Conservation (phyloP, 2,888 invertebrate genomes). For the Drosophila melanosoma region DNA sequence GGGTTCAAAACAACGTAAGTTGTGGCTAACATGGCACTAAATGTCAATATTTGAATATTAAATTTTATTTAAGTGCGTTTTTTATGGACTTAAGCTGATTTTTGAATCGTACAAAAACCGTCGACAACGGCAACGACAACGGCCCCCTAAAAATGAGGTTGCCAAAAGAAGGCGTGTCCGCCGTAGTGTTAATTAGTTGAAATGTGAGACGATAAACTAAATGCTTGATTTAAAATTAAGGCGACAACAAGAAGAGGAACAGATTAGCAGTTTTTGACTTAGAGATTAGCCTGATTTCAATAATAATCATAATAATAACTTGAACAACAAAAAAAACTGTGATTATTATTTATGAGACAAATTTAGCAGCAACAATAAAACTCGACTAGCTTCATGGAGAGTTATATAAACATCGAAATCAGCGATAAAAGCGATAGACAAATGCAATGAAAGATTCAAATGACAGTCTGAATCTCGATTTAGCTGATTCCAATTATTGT, state of each 20-base stretch:
- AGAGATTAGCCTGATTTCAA: neutral
- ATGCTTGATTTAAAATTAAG: conserved; percentile 68
- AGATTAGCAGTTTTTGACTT: neutral
- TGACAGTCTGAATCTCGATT: neutral
- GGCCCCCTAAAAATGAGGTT: conserved; percentile 48
- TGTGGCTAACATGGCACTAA: conserved; percentile 81
- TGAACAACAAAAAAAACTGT: conserved; percentile 5
- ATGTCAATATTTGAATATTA: conserved; percentile 83
- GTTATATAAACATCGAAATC: neutral
- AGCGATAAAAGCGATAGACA: neutral
- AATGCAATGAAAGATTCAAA: neutral
- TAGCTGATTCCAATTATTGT: neutral
- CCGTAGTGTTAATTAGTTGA: conserved; percentile 74
- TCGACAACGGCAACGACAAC: conserved; percentile 4
- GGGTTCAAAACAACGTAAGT: conserved; percentile 67
- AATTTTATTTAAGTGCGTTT: conserved; percentile 81
- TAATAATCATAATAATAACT: neutral
- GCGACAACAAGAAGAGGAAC: conserved; percentile 24
- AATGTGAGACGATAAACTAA: conserved; percentile 81
- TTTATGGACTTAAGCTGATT: conserved; percentile 81
- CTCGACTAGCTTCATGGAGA: neutral
- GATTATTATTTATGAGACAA: conserved; percentile 23
- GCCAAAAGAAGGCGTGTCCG: conserved; percentile 71
- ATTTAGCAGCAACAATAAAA: conserved; percentile 4
- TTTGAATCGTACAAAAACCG: conserved; percentile 67